Evolutionary conservation across 2,113 vertebrate genomes (phyloP).

Genomic region (Penelope pileata): DNA sequence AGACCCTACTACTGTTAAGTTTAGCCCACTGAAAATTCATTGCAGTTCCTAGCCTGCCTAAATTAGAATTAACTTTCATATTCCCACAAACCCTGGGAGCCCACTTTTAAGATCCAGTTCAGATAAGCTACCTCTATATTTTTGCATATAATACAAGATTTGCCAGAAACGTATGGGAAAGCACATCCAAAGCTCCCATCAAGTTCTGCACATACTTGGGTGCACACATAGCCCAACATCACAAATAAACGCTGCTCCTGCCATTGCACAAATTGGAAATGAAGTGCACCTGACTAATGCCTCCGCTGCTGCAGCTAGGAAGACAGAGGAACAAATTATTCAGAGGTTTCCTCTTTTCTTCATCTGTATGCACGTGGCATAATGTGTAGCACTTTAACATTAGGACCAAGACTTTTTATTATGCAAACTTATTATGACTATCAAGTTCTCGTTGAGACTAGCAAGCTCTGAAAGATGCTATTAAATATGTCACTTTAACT

Average conservation of each 20-base stretch:
- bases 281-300: background rate
- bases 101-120: background rate
- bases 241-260: conserved; percentile 11
- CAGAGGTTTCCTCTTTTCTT: conserved; percentile 25
- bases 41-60: background rate
- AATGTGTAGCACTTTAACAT: conserved; percentile 13
- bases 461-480: conserved; percentile 37
- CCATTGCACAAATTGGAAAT: background rate
- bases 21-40: background rate
- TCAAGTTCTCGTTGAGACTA: conserved; percentile 22
- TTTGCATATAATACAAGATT: background rate
- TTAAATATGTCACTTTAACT: conserved; percentile 36
- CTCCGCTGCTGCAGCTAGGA: background rate
- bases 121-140: background rate
- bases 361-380: background rate
- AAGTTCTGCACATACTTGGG: background rate
- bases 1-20: background rate
- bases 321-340: background rate
- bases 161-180: background rate
- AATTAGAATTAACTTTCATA: background rate
- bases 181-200: background rate
- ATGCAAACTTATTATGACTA: conserved; percentile 50
- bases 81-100: background rate
- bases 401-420: conserved; percentile 39
- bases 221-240: background rate